Evolutionary conservation across 2,797 vertebrate genomes (phyloP).

Genomic region (Acestrorhynchus altus): DNA sequence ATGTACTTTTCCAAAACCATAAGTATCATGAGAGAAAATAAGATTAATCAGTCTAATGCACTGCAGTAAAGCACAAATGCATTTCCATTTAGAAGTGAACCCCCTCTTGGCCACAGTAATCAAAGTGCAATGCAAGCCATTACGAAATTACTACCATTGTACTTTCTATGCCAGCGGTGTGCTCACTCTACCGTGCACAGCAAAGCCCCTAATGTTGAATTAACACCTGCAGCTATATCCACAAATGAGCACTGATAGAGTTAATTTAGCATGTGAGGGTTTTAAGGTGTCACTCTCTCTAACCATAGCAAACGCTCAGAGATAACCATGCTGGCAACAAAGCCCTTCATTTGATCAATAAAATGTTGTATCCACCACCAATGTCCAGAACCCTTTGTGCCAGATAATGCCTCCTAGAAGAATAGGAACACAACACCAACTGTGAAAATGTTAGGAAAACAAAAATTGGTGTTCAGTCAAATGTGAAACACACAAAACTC

Average conservation of each 20-base stretch:
- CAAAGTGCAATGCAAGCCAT: slow-evolving; percentile 61
- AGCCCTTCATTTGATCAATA: background rate
- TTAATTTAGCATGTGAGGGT: slow-evolving; percentile 12
- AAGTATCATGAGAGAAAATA: slow-evolving; percentile 49
- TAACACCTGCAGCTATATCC: slow-evolving; percentile 43
- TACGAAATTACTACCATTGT: slow-evolving; percentile 59
- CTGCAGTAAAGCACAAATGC: slow-evolving; percentile 59
- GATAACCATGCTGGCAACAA: slow-evolving; percentile 35
- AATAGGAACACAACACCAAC: slow-evolving; percentile 12
- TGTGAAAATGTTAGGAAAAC: slow-evolving; percentile 12
- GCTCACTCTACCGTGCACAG: slow-evolving; percentile 34
- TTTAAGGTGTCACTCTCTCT: background rate
- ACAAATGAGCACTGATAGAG: slow-evolving; percentile 18
- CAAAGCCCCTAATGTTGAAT: slow-evolving; percentile 18
- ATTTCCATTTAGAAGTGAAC: slow-evolving; percentile 58
- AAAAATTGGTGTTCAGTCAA: slow-evolving; percentile 33
- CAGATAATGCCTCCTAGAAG: slow-evolving; percentile 30
- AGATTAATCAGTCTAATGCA: slow-evolving; percentile 66
- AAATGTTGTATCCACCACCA: background rate
- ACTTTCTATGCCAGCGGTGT: slow-evolving; percentile 53
- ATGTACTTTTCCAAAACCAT: slow-evolving; percentile 39
- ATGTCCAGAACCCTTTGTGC: slow-evolving; percentile 40
- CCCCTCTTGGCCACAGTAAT: slow-evolving; percentile 54
- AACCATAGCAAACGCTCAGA: slow-evolving; percentile 31
- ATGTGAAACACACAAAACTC: background rate